Conservation (phyloP, 2,888 invertebrate species). For the Pemphredon lugubris region DNA sequence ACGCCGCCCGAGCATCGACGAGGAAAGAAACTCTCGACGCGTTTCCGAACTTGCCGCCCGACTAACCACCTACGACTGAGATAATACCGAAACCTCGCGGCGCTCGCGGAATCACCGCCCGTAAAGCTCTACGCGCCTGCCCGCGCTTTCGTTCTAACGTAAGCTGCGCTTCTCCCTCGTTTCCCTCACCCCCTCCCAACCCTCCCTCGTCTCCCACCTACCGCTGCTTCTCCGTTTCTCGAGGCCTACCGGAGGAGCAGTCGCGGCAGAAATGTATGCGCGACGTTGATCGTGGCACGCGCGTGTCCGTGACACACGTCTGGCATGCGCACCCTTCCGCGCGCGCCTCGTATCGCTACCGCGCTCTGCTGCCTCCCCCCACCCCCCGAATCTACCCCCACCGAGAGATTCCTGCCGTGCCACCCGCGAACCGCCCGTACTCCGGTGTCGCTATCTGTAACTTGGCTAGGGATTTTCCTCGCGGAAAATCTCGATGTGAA, state of each 20-base stretch:
- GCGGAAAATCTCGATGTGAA: neutral
- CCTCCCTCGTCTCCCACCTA: constrained; percentile 22
- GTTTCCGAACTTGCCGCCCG: too few species aligned
- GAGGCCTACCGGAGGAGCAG: constrained; percentile 31
- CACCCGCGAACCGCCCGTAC: neutral
- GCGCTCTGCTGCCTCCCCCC: constrained; percentile 15
- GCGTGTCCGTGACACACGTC: constrained; percentile 53
- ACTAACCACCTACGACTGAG: too few species aligned
- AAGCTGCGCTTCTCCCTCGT: too few species aligned
- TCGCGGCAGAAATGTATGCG: constrained; percentile 43
- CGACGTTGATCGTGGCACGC: constrained; percentile 57
- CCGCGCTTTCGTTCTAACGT: constrained; percentile 14
- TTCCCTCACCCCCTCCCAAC: too few species aligned
- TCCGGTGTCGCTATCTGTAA: constrained; percentile 37
- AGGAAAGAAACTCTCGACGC: neutral
- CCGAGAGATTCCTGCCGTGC: constrained; percentile 17
- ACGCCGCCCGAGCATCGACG: constrained; percentile 19
- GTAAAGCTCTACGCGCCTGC: constrained; percentile 45
- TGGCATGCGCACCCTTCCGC: constrained; percentile 55
- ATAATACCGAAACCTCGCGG: too few species aligned
- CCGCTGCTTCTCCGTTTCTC: constrained; percentile 28
- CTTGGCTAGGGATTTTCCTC: constrained; percentile 36
- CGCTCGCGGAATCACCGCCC: too few species aligned
- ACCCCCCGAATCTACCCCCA: constrained; percentile 11
- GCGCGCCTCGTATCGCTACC: constrained; percentile 44